phyloP scores from a whole-genome alignment of 2,113 vertebrate genomes.

The Pangasianodon hypophthalmus region DNA sequence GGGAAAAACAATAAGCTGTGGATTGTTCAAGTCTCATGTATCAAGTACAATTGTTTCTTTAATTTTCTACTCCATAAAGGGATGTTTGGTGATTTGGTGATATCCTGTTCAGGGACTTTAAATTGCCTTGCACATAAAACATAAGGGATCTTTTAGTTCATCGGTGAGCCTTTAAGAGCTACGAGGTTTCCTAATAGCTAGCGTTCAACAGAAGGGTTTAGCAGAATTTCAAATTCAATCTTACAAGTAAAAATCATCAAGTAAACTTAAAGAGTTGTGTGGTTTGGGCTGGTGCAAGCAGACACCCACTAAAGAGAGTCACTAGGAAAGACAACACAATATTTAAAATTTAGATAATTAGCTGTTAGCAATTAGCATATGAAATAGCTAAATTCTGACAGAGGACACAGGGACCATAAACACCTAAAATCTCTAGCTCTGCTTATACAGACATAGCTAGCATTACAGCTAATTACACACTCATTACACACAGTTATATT shows the following conservation, averaged over 20 bases:
- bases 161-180: neutral
- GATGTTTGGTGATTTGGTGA: neutral
- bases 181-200: neutral
- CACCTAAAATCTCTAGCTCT: neutral
- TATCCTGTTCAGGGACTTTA: neutral
- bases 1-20: slow-evolving; percentile 49
- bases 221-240: neutral
- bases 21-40: neutral
- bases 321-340: too few relatives aligned
- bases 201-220: neutral
- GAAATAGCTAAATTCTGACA: neutral
- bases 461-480: too few relatives aligned
- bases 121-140: neutral
- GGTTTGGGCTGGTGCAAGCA: neutral
- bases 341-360: too few relatives aligned
- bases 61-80: neutral
- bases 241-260: neutral
- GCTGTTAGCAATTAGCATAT: neutral
- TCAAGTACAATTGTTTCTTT: slow-evolving; percentile 14
- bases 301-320: neutral
- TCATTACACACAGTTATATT: too few relatives aligned
- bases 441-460: too few relatives aligned
- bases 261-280: neutral
- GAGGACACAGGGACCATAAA: neutral
- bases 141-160: neutral